phyloP scores from a whole-genome alignment of 1,140 invertebrate genomes.

The Medauroidea extradentata region DNA sequence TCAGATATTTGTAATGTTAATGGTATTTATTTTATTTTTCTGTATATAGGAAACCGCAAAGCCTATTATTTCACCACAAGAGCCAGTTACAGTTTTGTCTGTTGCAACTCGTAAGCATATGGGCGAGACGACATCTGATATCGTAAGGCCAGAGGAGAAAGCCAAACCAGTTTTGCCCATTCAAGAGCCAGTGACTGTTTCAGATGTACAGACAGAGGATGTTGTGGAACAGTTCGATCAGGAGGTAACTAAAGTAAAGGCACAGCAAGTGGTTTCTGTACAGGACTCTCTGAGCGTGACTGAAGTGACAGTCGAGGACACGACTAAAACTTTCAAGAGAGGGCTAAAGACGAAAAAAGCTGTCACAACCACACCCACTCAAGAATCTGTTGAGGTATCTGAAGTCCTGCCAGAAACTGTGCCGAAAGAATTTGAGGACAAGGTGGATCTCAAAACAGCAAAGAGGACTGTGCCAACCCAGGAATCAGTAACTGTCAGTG shows the following conservation, averaged over 20 bases:
- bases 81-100: constrained; percentile 54
- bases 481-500: constrained; percentile 53
- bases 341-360: constrained; percentile 37
- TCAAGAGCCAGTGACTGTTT: constrained; percentile 41
- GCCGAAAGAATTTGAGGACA: constrained; percentile 26
- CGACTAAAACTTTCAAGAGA: constrained; percentile 45
- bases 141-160: constrained; percentile 26
- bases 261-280: constrained; percentile 28
- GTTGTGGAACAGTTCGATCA: constrained; percentile 20
- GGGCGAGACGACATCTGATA: constrained; percentile 45
- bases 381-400: constrained; percentile 53
- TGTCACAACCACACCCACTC: constrained; percentile 39
- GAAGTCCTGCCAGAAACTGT: constrained; percentile 53
- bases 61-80: constrained; percentile 38
- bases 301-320: constrained; percentile 41
- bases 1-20: too few species aligned
- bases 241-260: constrained; percentile 5
- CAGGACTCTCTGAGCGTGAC: constrained; percentile 54
- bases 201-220: constrained; percentile 43
- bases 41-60: constrained; percentile 25
- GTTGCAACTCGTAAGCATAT: constrained; percentile 55
- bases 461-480: constrained; percentile 41
- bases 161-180: constrained; percentile 17
- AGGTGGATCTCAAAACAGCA: constrained; percentile 24
- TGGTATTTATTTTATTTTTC: background rate